A percentile compares a stretch with the other conserved stretches of the same genome.
phyloP scores from a whole-genome alignment of 2,797 vertebrate species.

The Helostoma temminkii region DNA sequence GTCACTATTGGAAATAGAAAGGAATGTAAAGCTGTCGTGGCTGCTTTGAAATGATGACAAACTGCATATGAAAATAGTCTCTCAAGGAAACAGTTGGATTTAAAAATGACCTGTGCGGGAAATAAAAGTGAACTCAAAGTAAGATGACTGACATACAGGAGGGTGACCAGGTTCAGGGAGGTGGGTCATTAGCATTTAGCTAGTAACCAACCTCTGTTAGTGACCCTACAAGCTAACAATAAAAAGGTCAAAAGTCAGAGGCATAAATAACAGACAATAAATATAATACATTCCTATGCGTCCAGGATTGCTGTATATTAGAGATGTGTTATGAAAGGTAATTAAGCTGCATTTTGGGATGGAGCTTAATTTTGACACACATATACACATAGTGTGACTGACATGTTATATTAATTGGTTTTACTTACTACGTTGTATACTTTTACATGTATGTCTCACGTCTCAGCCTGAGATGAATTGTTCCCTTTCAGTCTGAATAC shows the following conservation, averaged over 20 bases:
- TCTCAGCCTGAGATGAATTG: constrained; percentile 26
- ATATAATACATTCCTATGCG: constrained; percentile 1
- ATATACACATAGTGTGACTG: too few species aligned
- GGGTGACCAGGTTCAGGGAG: constrained; percentile 19
- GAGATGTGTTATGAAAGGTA: not conserved
- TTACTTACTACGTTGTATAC: not conserved
- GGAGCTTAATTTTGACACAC: not conserved
- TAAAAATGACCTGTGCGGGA: constrained; percentile 64
- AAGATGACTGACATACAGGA: constrained; percentile 35
- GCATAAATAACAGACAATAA: constrained; percentile 25
- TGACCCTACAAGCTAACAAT: constrained; percentile 25
- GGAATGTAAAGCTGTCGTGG: constrained; percentile 60
- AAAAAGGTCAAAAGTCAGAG: constrained; percentile 24
- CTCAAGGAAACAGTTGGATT: constrained; percentile 66
- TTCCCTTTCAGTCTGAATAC: constrained; percentile 38
- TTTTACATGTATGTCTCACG: not conserved
- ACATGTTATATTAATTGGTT: too few species aligned
- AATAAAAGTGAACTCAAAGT: constrained; percentile 55
- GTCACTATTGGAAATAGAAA: constrained; percentile 73
- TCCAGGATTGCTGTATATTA: not conserved
- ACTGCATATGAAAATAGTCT: constrained; percentile 68
- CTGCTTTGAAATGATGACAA: constrained; percentile 73
- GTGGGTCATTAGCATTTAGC: not conserved
- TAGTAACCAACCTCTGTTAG: not conserved
- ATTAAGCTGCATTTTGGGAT: not conserved